phyloP scores from a whole-genome alignment of 2,888 invertebrate genomes.

The Ormyrus pomaceus region DNA sequence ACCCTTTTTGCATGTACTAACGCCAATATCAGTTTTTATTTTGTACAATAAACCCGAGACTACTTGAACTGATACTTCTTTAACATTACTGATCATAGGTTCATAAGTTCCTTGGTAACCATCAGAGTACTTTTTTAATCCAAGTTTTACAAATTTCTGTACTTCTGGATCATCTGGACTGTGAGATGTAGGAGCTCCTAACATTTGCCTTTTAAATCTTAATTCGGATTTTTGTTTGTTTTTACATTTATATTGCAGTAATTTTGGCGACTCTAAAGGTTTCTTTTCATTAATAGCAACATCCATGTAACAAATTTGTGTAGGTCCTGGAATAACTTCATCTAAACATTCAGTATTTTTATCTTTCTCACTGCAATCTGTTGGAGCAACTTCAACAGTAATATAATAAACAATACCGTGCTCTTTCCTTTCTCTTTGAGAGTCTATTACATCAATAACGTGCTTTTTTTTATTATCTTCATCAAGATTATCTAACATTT shows the following conservation, averaged over 20 bases:
- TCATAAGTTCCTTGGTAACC: conserved; percentile 61
- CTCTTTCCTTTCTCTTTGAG: conserved; percentile 70
- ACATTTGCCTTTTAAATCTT: conserved; percentile 52
- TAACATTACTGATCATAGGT: conserved; percentile 70
- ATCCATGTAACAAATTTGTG: conserved; percentile 78
- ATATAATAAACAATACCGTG: conserved; percentile 75
- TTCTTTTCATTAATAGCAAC: conserved; percentile 73
- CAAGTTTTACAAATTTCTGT: conserved; percentile 58
- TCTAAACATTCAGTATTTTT: conserved; percentile 59
- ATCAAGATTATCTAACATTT: conserved; percentile 77
- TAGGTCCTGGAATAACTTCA: conserved; percentile 59
- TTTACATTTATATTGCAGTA: conserved; percentile 77
- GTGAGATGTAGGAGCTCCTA: conserved; percentile 57
- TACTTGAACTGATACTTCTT: conserved; percentile 76
- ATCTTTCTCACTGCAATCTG: conserved; percentile 72
- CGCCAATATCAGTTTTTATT: conserved; percentile 79
- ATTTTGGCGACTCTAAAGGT: conserved; percentile 71
- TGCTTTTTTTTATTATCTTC: conserved; percentile 76
- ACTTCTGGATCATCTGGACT: conserved; percentile 60
- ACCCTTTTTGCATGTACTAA: conserved; percentile 77
- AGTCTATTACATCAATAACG: conserved; percentile 75
- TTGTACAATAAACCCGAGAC: conserved; percentile 79
- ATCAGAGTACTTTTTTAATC: conserved; percentile 62
- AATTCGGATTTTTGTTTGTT: conserved; percentile 38
- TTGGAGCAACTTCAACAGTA: conserved; percentile 73